Percentiles rank a stretch among this genome's conserved stretches.
Conservation (phyloP, 2,888 invertebrate genomes). For the Bedellia somnulentella region DNA sequence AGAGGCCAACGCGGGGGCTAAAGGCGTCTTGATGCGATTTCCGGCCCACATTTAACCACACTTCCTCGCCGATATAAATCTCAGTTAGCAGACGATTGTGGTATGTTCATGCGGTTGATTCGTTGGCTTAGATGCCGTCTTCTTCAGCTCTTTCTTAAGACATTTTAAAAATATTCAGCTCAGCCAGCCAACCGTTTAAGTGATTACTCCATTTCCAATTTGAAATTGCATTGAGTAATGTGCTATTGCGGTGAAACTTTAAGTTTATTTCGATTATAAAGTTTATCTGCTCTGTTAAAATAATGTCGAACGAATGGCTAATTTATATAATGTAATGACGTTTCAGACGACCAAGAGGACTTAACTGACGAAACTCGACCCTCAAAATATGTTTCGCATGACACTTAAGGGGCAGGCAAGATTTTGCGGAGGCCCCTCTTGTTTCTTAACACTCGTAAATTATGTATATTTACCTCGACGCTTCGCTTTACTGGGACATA, state of each 20-base stretch:
- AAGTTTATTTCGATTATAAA: too few relatives aligned
- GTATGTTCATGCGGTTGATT: slow-evolving; percentile 2
- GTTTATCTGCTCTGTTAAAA: too few relatives aligned
- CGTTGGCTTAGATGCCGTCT: background rate
- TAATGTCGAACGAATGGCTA: too few relatives aligned
- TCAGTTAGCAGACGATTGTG: slow-evolving; percentile 25
- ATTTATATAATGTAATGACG: too few relatives aligned
- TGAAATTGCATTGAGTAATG: too few relatives aligned
- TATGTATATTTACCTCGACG: slow-evolving; percentile 50
- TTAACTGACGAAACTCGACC: background rate
- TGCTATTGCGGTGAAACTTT: too few relatives aligned
- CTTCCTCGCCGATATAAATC: slow-evolving; percentile 43
- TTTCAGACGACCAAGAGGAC: too few relatives aligned
- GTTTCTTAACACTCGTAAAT: slow-evolving; percentile 38
- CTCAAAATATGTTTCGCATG: slow-evolving; percentile 2
- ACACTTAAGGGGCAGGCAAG: slow-evolving; percentile 2
- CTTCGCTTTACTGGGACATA: slow-evolving; percentile 42
- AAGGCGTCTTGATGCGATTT: slow-evolving; percentile 48
- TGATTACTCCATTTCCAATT: too few relatives aligned
- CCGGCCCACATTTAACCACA: slow-evolving; percentile 41
- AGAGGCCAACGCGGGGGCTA: slow-evolving; percentile 26
- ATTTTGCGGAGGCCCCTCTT: slow-evolving; percentile 24
- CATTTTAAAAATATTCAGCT: too few relatives aligned
- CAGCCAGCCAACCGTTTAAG: too few relatives aligned
- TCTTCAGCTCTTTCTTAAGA: too few relatives aligned